Conservation (phyloP, 2,113 vertebrate genomes). For the Hylia prasina region DNA sequence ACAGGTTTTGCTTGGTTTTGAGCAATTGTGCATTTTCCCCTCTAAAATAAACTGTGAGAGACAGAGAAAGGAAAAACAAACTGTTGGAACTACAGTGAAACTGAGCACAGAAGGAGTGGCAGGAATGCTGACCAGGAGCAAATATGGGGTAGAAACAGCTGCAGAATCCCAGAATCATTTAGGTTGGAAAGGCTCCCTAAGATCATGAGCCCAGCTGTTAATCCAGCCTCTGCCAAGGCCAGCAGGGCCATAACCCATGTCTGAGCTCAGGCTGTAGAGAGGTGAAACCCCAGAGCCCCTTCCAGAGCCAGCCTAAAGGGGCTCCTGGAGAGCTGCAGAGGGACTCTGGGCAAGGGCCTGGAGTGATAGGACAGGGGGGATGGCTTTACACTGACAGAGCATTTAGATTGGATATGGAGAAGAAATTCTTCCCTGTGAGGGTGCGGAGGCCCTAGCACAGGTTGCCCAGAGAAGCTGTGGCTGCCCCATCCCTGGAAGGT, state of each 20-base stretch:
- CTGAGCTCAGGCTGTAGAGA: not conserved
- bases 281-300: not conserved
- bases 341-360: not conserved
- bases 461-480: rapidly evolving
- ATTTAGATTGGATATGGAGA: not conserved
- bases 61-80: not conserved
- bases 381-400: not conserved
- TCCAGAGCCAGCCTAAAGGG: not conserved
- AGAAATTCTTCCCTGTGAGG: not conserved
- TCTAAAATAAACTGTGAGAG: not conserved
- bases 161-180: not conserved
- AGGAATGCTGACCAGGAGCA: not conserved
- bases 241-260: not conserved
- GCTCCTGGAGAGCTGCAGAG: not conserved
- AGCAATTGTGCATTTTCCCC: not conserved
- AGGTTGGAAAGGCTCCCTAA: not conserved
- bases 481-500: not conserved
- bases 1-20: not conserved
- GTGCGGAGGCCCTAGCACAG: not conserved
- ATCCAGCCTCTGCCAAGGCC: not conserved
- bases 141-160: not conserved
- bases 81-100: not conserved
- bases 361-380: not conserved
- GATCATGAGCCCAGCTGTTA: not conserved
- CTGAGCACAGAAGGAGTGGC: not conserved